phyloP scores from a whole-genome alignment of 2,888 invertebrate genomes.

The Deilephila elpenor region DNA sequence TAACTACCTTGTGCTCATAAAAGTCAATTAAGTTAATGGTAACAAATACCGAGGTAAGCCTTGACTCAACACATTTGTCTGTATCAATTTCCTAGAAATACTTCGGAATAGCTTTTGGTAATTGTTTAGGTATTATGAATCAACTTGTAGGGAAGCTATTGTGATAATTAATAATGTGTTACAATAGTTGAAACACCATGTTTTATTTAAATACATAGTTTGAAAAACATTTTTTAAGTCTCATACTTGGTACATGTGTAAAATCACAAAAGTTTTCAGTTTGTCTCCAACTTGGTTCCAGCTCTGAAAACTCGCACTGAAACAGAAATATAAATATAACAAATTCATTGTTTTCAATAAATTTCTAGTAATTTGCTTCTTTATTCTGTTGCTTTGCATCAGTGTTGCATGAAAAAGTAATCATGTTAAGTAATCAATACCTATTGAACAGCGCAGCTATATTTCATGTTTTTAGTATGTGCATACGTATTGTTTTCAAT shows the following conservation, averaged over 20 bases:
- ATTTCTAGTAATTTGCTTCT: neutral
- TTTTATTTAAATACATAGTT: too few relatives aligned
- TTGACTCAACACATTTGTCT: neutral
- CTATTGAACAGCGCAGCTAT: neutral
- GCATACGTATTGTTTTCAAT: constrained; percentile 34
- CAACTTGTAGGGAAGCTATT: too few relatives aligned
- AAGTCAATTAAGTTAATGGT: constrained; percentile 1
- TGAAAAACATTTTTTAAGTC: too few relatives aligned
- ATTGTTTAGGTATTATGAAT: neutral
- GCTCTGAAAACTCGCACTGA: neutral
- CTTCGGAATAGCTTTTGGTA: neutral
- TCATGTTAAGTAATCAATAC: constrained; percentile 10
- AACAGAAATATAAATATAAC: neutral
- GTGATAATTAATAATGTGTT: too few relatives aligned
- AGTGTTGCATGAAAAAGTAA: constrained; percentile 1
- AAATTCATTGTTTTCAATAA: constrained; percentile 3
- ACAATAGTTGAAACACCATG: too few relatives aligned
- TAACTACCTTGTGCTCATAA: constrained; percentile 1
- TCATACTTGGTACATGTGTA: too few relatives aligned
- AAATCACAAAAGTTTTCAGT: too few relatives aligned
- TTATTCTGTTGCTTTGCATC: constrained; percentile 1
- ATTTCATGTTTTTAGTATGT: constrained; percentile 4
- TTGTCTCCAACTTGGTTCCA: too few relatives aligned
- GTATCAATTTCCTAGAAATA: neutral
- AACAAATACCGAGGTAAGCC: constrained; percentile 6